A percentile compares a stretch with the other conserved stretches of the same genome.
Evolutionary conservation across 2,797 vertebrate species (phyloP).

Genomic region (Pangasius krempfi): DNA sequence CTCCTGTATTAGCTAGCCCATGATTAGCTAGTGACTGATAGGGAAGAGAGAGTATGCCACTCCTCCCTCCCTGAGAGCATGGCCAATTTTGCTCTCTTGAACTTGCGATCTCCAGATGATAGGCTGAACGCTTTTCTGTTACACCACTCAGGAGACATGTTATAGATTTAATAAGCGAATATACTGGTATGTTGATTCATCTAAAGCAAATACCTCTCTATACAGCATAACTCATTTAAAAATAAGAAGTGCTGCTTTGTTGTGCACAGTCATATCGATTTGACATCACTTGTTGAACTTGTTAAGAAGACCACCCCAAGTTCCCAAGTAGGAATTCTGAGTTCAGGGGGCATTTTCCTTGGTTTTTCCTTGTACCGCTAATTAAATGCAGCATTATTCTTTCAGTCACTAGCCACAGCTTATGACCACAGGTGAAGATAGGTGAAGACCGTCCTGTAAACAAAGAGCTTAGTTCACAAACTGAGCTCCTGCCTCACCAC

Average conservation of each 20-base stretch:
- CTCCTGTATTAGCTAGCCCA: conserved; percentile 61
- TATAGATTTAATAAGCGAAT: neutral
- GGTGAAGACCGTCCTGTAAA: neutral
- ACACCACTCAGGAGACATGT: neutral
- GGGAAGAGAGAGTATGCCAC: no score
- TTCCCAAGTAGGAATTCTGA: neutral
- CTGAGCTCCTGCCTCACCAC: neutral
- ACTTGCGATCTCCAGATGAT: no score
- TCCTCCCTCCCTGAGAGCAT: no score
- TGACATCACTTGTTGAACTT: neutral
- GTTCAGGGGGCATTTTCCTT: neutral
- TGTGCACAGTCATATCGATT: neutral
- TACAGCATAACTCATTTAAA: neutral
- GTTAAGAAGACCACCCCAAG: neutral
- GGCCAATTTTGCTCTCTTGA: no score
- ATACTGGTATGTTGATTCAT: neutral
- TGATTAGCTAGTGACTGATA: no score
- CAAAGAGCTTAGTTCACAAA: neutral
- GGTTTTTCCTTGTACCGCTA: neutral
- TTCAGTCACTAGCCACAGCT: neutral
- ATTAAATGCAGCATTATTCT: neutral
- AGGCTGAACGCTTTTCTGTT: no score
- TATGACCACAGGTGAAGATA: neutral
- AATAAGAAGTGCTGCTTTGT: neutral
- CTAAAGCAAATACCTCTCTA: neutral